Percentiles rank a stretch among this genome's conserved stretches.
Evolutionary conservation across 1,140 invertebrate genomes (phyloP).

Genomic region (Papilio polytes): DNA sequence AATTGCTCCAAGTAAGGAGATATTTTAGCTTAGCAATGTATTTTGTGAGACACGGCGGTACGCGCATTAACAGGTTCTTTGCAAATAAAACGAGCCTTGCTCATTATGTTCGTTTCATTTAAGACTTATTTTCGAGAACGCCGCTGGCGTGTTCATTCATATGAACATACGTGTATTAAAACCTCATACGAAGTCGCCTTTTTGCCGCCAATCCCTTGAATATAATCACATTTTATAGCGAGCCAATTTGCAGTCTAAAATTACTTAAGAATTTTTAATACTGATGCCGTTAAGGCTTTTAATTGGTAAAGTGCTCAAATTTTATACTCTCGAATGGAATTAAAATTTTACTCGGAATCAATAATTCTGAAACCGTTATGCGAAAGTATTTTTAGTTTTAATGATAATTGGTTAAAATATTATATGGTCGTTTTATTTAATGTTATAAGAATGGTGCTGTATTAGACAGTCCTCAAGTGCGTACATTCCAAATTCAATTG

Average conservation of each 20-base stretch:
- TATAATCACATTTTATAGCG: slow-evolving; percentile 43
- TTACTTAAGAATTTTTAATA: slow-evolving; percentile 6
- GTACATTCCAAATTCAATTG: slow-evolving; percentile 42
- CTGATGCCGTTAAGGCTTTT: slow-evolving; percentile 29
- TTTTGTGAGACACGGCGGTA: background rate
- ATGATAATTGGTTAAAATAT: background rate
- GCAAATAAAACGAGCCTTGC: slow-evolving; percentile 64
- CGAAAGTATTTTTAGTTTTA: slow-evolving; percentile 9
- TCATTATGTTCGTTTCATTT: slow-evolving; percentile 60
- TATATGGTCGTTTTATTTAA: background rate
- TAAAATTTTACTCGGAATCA: slow-evolving; percentile 18
- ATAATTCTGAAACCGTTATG: background rate
- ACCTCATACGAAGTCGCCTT: slow-evolving; percentile 42
- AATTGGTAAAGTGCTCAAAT: slow-evolving; percentile 38
- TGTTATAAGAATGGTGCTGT: background rate
- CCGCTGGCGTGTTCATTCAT: slow-evolving; percentile 65
- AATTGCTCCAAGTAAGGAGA: background rate
- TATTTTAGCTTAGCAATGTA: slow-evolving; percentile 11
- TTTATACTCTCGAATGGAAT: slow-evolving; percentile 23
- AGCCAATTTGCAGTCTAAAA: slow-evolving; percentile 40
- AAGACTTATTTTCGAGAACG: slow-evolving; percentile 56
- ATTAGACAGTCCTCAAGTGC: background rate
- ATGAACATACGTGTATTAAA: slow-evolving; percentile 57
- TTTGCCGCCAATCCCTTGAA: slow-evolving; percentile 41
- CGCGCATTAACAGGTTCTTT: slow-evolving; percentile 58